Evolutionary conservation across 2,797 vertebrate species (phyloP), one percentile per base, ranked within the genome.

Genomic region (Sebastes miniatus): DNA sequence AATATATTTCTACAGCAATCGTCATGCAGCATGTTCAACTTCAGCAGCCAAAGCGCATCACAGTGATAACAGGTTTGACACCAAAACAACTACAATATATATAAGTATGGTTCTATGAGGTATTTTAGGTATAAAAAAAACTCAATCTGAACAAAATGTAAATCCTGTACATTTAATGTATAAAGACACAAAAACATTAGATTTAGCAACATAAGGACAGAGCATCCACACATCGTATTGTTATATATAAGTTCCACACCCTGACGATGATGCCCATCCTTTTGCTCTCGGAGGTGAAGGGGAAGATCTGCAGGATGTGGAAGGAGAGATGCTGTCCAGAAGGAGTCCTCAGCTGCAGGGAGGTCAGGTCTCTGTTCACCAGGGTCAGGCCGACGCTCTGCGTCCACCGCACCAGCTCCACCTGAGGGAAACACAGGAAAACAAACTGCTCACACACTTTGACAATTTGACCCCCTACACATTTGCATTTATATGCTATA

Each of bases 251-350:
- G 13, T 3, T 22, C 10, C 87, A 5, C 93, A 99, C 98, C 96
- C 96, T 95, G 73, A 99, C 95, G 27, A 99, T 98, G 95, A 99
- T 96, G 74, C 98, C 98, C 98, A 99, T 99, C 81, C 98, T 96
- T 85, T 99, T 99, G 97, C 97, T 98, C 94, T 99, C 98, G 0
- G 98, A 99, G 31, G 98, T 99, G 93, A 99, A 99, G 59, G 98
- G 98, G 83, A 99, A 99, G 92, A 98, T 96, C 93, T 99, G 98
- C 70, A 99, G 96, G 93, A 99, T 97, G 79, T 93, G 91, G 91
- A 96, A 99, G 25, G 97, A 98, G 81, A 99, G 95, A 63, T 97
- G 96, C 86, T 99, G 98, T 86, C 98, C 98, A 2, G 96, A 89
- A 5, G 98, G 97, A 4, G 96, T 97, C 95, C 96, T 97, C 90